Conservation (phyloP, 2,888 invertebrate genomes). For the Tipula vernalis region DNA sequence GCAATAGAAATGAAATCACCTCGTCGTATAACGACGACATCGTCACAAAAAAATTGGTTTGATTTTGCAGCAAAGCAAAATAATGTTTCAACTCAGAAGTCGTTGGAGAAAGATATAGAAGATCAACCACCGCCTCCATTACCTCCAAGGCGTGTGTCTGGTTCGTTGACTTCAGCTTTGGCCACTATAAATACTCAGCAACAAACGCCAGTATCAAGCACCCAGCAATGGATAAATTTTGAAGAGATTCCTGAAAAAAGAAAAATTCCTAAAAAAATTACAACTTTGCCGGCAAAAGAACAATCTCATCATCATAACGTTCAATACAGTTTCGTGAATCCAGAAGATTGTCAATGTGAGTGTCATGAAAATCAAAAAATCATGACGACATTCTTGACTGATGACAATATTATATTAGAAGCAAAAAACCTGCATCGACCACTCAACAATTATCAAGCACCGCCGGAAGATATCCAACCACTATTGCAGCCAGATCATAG, state of each 20-base stretch:
- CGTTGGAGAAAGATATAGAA: slow-evolving; percentile 22
- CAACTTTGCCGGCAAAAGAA: slow-evolving; percentile 56
- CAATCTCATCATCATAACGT: slow-evolving; percentile 25
- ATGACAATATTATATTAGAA: slow-evolving; percentile 12
- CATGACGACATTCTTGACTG: slow-evolving; percentile 15
- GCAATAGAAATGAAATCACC: slow-evolving; percentile 40
- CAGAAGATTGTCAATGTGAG: slow-evolving; percentile 78
- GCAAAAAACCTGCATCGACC: slow-evolving; percentile 20
- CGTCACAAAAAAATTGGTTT: slow-evolving; percentile 41
- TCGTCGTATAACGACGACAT: slow-evolving; percentile 34
- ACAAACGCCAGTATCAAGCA: background rate
- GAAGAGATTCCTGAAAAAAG: slow-evolving; percentile 74
- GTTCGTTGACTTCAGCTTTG: slow-evolving; percentile 21
- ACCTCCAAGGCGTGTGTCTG: slow-evolving; percentile 31
- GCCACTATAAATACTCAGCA: background rate
- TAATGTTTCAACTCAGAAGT: slow-evolving; percentile 14
- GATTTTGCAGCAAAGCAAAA: slow-evolving; percentile 48
- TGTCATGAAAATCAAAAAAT: slow-evolving; percentile 54
- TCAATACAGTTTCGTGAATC: slow-evolving; percentile 69
- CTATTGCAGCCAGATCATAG: slow-evolving; percentile 34
- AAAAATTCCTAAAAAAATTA: slow-evolving; percentile 70
- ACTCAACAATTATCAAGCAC: slow-evolving; percentile 23
- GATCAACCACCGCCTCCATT: slow-evolving; percentile 36
- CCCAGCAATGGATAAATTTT: slow-evolving; percentile 69
- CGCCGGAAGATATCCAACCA: slow-evolving; percentile 40